Evolutionary conservation across 92 coral and sea anemone species (phyloP), one percentile per base, ranked within the genome.

Genomic region (Epizoanthus ramosus): DNA sequence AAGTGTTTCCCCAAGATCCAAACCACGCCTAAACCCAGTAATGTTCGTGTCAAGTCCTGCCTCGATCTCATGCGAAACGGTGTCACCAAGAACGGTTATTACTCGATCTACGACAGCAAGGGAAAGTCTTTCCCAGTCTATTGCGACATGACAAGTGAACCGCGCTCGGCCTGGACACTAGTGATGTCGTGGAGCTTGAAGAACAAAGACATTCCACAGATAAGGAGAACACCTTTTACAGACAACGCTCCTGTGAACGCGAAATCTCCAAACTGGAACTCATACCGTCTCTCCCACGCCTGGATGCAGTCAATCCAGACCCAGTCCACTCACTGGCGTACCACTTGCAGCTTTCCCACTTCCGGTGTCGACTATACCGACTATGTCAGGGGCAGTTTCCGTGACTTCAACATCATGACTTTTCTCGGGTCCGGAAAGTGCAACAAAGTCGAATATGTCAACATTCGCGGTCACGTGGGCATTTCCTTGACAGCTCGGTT

Each of bases 271-370:
- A 89, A 89, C 87, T 89, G 92, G 90, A 67, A 83, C 43, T 21
- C 57, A 53, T 92, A 92, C 87, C 91, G 93, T 7, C 80, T 79
- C 86, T 64, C 86, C 25, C 50, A 71, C 43, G 54, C 50, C 39
- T 83, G 75, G 65, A 92, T 92, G 93, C 47, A 37, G 19, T 79
- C 85, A 19, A 65, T 92, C 45, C 71, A 81, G 81, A 24, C 75
- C 74, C 84, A 89, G 73, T 92, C 95, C 81, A 92, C 92, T 33
- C 92, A 92, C 87, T 92, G 91, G 92, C 81, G 95, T 35, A 56
- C 87, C 18, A 89, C 95, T 57, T 92, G 95, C 87, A 86, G 89
- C 57, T 92, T 74, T 60, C 88, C 90, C 61, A 71, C 81, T 5
- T 59, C 59, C 16, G 87, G 90, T 23, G 87, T 92, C 22, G 92